Evolutionary conservation across 1,140 invertebrate species (phyloP).

Genomic region (Lepidotrigona ventralis): DNA sequence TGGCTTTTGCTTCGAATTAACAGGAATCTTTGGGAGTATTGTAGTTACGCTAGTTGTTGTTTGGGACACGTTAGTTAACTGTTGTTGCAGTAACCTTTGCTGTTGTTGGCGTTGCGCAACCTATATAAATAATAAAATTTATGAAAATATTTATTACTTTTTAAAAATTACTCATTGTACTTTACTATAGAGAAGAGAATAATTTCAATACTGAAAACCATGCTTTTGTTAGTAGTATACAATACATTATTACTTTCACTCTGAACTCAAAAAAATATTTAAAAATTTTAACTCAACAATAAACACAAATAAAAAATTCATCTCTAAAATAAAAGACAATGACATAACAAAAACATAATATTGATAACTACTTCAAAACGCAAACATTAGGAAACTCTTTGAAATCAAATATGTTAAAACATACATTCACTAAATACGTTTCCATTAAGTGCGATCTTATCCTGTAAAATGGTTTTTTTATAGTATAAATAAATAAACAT

Average conservation of each 20-base stretch:
- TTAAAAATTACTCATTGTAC: not conserved
- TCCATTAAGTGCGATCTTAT: conserved; percentile 6
- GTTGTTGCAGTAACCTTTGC: conserved; percentile 82
- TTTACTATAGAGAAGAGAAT: not conserved
- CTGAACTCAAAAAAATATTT: conserved; percentile 31
- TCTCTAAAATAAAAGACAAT: not conserved
- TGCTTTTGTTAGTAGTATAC: conserved; percentile 68
- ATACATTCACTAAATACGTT: conserved; percentile 22
- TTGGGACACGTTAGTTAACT: conserved; percentile 72
- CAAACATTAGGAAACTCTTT: conserved; percentile 39
- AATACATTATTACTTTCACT: conserved; percentile 52
- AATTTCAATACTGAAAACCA: conserved; percentile 54
- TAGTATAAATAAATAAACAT: not conserved
- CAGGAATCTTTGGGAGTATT: conserved; percentile 71
- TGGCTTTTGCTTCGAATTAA: conserved; percentile 79
- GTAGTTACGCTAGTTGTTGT: conserved; percentile 71
- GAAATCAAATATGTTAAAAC: conserved; percentile 24
- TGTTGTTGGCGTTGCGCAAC: conserved; percentile 84
- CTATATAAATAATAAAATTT: conserved; percentile 67
- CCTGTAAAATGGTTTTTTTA: conserved; percentile 13
- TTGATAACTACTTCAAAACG: conserved; percentile 38
- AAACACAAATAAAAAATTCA: conserved; percentile 17
- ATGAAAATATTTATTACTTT: not conserved
- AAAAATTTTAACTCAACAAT: conserved; percentile 15
- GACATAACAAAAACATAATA: conserved; percentile 30